Percentiles rank a stretch among this genome's conserved stretches.
phyloP scores from a whole-genome alignment of 1,140 invertebrate genomes.

The Paraescarpia echinospica region DNA sequence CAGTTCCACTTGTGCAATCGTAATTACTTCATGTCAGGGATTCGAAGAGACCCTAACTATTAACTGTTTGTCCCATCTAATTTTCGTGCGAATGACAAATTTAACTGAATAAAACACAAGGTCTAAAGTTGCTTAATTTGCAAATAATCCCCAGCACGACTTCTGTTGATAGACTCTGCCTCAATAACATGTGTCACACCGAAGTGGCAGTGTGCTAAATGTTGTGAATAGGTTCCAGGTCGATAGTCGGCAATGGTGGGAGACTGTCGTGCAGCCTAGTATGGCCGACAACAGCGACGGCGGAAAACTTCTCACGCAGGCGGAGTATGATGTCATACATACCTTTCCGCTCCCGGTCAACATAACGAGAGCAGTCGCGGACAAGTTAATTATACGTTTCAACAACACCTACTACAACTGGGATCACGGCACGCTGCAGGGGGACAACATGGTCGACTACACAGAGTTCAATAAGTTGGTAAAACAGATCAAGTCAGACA shows the following conservation, averaged over 20 bases:
- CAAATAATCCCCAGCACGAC: no score
- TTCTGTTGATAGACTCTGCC: no score
- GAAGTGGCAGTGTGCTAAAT: no score
- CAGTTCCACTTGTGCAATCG: no score
- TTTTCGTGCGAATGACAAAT: no score
- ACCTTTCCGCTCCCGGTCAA: conserved; percentile 20
- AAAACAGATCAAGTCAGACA: background rate
- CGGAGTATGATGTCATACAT: conserved; percentile 11
- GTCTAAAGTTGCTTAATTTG: no score
- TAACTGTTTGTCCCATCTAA: no score
- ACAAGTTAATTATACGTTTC: background rate
- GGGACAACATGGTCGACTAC: conserved; percentile 14
- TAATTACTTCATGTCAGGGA: no score
- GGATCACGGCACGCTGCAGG: conserved; percentile 8
- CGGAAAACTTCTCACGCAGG: conserved; percentile 16
- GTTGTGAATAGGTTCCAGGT: background rate
- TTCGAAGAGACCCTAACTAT: no score
- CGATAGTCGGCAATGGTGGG: background rate
- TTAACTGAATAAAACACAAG: no score
- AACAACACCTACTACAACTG: conserved; percentile 18
- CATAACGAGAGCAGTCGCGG: conserved; percentile 16
- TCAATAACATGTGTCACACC: no score
- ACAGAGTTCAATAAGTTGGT: background rate
- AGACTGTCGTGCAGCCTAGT: conserved; percentile 16
- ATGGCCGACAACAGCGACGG: conserved; percentile 22